These are phyloP conservation scores for Ormyrus labotus DNA, from an alignment of 2,888 invertebrate genomes.

Conservation along the genomic window DNA sequence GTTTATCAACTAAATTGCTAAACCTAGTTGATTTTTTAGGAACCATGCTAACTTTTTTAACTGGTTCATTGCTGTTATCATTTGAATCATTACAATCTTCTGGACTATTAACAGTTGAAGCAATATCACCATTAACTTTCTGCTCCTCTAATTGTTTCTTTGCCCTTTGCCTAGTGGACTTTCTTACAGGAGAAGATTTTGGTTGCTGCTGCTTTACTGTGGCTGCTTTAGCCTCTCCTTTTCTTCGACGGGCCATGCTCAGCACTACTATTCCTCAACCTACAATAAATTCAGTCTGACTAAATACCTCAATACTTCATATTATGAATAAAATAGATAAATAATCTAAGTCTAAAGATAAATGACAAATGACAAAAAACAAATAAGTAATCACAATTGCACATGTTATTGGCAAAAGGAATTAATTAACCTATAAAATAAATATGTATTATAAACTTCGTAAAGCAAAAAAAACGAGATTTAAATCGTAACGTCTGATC, in stretches of 20 bases:
- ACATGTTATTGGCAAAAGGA: constrained; percentile 1
- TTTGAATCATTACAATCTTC: constrained; percentile 62
- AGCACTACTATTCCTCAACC: constrained; percentile 24
- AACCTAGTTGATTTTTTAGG: constrained; percentile 61
- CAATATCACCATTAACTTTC: constrained; percentile 67
- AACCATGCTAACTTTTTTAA: constrained; percentile 54
- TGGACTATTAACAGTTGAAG: constrained; percentile 58
- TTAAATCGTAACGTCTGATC: too few species aligned
- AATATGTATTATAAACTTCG: neutral
- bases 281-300: constrained; percentile 38
- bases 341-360: neutral
- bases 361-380: constrained; percentile 17
- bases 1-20: constrained; percentile 52
- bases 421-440: constrained; percentile 41
- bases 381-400: neutral
- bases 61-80: constrained; percentile 55
- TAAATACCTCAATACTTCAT: neutral
- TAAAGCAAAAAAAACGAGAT: too few species aligned
- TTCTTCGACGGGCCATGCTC: constrained; percentile 71
- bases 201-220: constrained; percentile 64
- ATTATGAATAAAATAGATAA: neutral
- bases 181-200: constrained; percentile 67
- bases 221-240: constrained; percentile 68
- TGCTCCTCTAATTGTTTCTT: constrained; percentile 70
- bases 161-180: constrained; percentile 72